Conservation (phyloP, 2,888 invertebrate genomes). For the Cordilura impudica region DNA sequence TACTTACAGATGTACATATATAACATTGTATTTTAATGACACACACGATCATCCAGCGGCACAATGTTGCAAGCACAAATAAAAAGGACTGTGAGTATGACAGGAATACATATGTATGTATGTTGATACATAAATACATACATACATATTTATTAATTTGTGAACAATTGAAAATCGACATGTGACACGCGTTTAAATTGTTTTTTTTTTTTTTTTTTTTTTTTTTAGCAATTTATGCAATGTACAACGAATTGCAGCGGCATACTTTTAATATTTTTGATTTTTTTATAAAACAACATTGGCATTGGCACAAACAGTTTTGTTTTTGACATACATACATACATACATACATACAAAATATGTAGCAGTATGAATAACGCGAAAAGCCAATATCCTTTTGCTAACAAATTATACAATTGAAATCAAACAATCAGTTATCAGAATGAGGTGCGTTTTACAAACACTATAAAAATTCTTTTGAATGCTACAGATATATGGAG, state of each 20-base stretch:
- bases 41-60: constrained; percentile 39
- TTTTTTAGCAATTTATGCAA: constrained; percentile 55
- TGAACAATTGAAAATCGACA: constrained; percentile 76
- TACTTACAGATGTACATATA: too few species aligned
- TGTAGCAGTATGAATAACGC: background rate
- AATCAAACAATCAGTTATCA: constrained; percentile 24
- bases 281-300: constrained; percentile 17
- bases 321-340: background rate
- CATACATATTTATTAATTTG: constrained; percentile 76
- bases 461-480: constrained; percentile 3
- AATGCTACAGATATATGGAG: too few species aligned
- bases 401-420: constrained; percentile 14
- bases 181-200: constrained; percentile 74
- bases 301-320: too few species aligned
- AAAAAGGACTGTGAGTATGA: background rate
- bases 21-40: constrained; percentile 41
- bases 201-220: constrained; percentile 66
- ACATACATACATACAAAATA: background rate
- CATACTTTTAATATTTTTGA: constrained; percentile 36
- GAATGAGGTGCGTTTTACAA: constrained; percentile 11
- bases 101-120: too few species aligned
- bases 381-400: constrained; percentile 36
- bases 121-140: too few species aligned
- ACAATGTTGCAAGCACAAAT: constrained; percentile 28
- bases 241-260: constrained; percentile 52